Evolutionary conservation across 2,797 vertebrate genomes (phyloP).

Genomic region (Sebastes jordani): DNA sequence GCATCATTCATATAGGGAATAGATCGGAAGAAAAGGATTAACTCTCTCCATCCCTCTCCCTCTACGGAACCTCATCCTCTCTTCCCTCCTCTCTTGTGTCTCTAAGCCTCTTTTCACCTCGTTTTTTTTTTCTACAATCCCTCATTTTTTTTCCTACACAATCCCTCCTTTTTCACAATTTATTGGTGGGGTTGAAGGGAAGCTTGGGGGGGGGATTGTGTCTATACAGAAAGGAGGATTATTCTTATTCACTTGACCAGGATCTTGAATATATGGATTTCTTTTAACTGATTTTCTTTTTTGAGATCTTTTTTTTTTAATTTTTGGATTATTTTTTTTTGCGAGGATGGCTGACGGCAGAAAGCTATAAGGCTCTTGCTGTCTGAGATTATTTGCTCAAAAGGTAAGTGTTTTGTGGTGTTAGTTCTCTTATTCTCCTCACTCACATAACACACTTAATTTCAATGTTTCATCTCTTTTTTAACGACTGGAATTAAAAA

Average conservation of each 20-base stretch:
- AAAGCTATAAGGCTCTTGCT: slow-evolving; percentile 43
- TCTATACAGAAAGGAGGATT: slow-evolving; percentile 69
- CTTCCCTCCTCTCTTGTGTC: slow-evolving; percentile 54
- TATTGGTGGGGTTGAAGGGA: slow-evolving; percentile 61
- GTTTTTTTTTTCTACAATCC: slow-evolving; percentile 57
- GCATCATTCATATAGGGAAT: slow-evolving; percentile 59
- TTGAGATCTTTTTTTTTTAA: slow-evolving; percentile 17
- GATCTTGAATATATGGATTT: slow-evolving; percentile 65
- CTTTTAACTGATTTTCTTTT: slow-evolving; percentile 43
- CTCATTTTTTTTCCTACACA: slow-evolving; percentile 50
- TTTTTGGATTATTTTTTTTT: slow-evolving; percentile 31
- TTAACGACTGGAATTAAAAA: slow-evolving; percentile 8
- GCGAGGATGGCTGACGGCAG: slow-evolving; percentile 43
- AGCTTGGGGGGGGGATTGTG: slow-evolving; percentile 59
- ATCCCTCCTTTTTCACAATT: slow-evolving; percentile 61
- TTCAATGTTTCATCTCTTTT: background rate
- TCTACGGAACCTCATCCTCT: slow-evolving; percentile 70
- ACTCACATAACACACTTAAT: slow-evolving; percentile 2
- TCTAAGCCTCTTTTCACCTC: slow-evolving; percentile 73
- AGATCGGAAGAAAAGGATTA: slow-evolving; percentile 74
- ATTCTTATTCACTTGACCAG: slow-evolving; percentile 50
- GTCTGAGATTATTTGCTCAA: slow-evolving; percentile 46
- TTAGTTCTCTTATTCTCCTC: slow-evolving; percentile 8
- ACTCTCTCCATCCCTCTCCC: slow-evolving; percentile 65
- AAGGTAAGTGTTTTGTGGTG: slow-evolving; percentile 66